phyloP scores from a whole-genome alignment of 2,888 invertebrate genomes.

The Thereva nobilitata region DNA sequence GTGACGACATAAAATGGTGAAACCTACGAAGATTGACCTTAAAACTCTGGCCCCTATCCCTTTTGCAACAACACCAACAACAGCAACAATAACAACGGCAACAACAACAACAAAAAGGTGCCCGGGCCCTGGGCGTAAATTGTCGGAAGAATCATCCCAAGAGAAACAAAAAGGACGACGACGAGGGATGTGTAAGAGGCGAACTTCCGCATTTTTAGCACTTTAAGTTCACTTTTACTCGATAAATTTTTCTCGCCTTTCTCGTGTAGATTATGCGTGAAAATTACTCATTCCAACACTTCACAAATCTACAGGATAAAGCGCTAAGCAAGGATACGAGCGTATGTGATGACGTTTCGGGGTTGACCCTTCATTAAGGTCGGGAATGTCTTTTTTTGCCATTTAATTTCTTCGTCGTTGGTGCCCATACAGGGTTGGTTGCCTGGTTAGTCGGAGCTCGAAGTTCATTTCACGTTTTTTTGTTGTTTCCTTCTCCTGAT shows the following conservation, averaged over 20 bases:
- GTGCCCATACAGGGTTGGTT: neutral
- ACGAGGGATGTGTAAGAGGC: neutral
- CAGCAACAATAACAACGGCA: too few relatives aligned
- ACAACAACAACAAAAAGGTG: too few relatives aligned
- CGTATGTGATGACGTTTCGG: slow-evolving; percentile 26
- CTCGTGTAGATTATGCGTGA: slow-evolving; percentile 26
- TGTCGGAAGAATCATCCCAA: neutral
- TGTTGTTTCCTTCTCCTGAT: neutral
- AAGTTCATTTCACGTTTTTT: neutral
- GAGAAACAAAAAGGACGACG: neutral
- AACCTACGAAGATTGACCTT: neutral
- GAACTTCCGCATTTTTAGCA: slow-evolving; percentile 20
- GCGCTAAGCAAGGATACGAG: neutral
- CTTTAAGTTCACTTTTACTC: slow-evolving; percentile 26
- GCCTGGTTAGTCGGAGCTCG: too few relatives aligned
- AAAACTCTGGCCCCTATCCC: neutral
- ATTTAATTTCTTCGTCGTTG: slow-evolving; percentile 5
- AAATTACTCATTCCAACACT: slow-evolving; percentile 30
- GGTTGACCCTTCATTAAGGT: slow-evolving; percentile 32
- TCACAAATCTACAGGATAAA: slow-evolving; percentile 21
- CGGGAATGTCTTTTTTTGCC: slow-evolving; percentile 24
- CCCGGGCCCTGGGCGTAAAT: neutral
- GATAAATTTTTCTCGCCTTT: slow-evolving; percentile 16
- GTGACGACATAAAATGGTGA: neutral
- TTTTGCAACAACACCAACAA: neutral